A percentile compares a stretch with the other conserved stretches of the same genome.
phyloP scores from a whole-genome alignment of 2,888 invertebrate species.

The Agriopis marginaria region DNA sequence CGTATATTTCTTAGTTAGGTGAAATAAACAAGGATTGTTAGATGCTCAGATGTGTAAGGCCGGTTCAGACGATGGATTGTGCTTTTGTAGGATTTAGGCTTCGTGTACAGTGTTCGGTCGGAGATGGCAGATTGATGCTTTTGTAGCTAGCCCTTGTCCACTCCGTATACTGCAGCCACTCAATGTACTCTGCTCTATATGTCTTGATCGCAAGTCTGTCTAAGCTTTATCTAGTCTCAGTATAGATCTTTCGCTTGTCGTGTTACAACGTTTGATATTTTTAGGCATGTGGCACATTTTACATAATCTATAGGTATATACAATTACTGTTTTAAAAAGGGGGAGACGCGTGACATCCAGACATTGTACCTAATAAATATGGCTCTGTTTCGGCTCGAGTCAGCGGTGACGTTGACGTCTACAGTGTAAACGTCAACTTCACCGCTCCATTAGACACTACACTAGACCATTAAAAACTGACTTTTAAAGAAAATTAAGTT shows the following conservation, averaged over 20 bases:
- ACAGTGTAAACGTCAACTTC: too few relatives aligned
- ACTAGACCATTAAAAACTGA: too few relatives aligned
- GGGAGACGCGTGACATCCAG: too few relatives aligned
- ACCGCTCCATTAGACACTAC: too few relatives aligned
- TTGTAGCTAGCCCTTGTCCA: constrained; percentile 46
- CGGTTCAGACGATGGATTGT: constrained; percentile 27
- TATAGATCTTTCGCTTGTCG: constrained; percentile 14
- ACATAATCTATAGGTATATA: too few relatives aligned
- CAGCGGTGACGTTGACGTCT: too few relatives aligned
- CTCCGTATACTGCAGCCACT: constrained; percentile 42
- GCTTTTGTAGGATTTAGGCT: constrained; percentile 43
- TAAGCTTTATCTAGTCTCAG: constrained; percentile 15
- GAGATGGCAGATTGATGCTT: constrained; percentile 56
- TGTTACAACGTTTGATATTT: not conserved
- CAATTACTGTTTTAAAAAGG: too few relatives aligned
- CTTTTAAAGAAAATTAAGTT: too few relatives aligned
- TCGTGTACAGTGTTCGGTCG: constrained; percentile 50
- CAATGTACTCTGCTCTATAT: constrained; percentile 25
- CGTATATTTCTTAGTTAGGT: not conserved
- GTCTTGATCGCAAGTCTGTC: constrained; percentile 4
- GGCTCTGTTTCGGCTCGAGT: too few relatives aligned
- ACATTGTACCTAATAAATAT: too few relatives aligned
- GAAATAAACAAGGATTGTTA: constrained; percentile 17
- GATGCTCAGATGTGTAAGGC: constrained; percentile 10
- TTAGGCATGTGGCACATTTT: too few relatives aligned